These are phyloP conservation scores for Sparus aurata DNA, from an alignment of 2,797 vertebrate genomes.

Conservation along the genomic window DNA sequence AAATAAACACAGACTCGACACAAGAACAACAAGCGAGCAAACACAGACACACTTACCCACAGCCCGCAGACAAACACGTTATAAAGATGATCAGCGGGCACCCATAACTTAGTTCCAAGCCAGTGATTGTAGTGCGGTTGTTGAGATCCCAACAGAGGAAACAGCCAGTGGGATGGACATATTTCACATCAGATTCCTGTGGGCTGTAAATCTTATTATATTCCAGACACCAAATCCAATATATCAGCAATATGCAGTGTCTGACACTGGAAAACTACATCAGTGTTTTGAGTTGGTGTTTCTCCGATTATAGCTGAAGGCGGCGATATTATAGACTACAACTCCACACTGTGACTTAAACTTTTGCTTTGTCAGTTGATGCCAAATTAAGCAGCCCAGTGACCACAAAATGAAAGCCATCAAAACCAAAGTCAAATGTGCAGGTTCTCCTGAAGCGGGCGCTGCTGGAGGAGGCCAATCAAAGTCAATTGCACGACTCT, in stretches of 20 bases:
- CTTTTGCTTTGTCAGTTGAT: constrained; percentile 49
- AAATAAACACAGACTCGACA: constrained; percentile 13
- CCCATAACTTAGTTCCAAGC: constrained; percentile 46
- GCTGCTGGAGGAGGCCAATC: constrained; percentile 10
- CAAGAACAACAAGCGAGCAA: background rate
- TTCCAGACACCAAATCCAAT: constrained; percentile 52
- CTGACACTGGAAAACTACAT: constrained; percentile 45
- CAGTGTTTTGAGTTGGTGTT: constrained; percentile 55
- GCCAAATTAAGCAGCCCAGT: constrained; percentile 44
- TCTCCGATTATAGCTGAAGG: constrained; percentile 52
- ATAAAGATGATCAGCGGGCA: constrained; percentile 46
- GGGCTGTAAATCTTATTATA: constrained; percentile 56
- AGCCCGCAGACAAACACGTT: constrained; percentile 30
- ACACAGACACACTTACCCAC: constrained; percentile 14
- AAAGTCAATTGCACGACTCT: constrained; percentile 25
- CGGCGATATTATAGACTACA: constrained; percentile 43
- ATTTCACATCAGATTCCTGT: constrained; percentile 56
- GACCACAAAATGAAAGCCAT: constrained; percentile 38
- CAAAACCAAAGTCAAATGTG: constrained; percentile 40
- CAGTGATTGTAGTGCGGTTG: constrained; percentile 21
- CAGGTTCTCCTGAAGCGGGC: constrained; percentile 33
- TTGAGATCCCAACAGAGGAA: constrained; percentile 26
- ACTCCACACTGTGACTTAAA: constrained; percentile 30
- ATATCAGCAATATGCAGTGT: constrained; percentile 42
- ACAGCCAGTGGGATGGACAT: constrained; percentile 49